Conservation (phyloP, 2,113 vertebrate species). For the Muntiacus reevesi region DNA sequence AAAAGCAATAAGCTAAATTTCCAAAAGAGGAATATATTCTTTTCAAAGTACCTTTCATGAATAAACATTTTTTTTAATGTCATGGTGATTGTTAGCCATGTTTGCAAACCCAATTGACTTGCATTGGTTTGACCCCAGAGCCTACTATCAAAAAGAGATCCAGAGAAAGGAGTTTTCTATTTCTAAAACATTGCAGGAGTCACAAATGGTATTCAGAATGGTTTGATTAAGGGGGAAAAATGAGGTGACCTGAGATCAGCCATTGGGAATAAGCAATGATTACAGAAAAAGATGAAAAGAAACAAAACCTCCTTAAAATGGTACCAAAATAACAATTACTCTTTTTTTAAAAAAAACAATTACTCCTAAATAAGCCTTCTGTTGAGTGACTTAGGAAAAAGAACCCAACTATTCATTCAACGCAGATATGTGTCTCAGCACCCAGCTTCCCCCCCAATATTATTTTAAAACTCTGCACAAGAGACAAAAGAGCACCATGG, state of each 20-base stretch:
- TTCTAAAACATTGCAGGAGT: neutral
- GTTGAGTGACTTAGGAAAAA: neutral
- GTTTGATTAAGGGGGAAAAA: neutral
- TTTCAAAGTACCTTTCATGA: neutral
- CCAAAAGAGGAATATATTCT: neutral
- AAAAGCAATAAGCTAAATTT: neutral
- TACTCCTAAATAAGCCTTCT: conserved; percentile 13
- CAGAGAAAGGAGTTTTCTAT: neutral
- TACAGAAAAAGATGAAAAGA: neutral
- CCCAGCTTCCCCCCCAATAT: conserved; percentile 29
- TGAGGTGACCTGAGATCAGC: neutral
- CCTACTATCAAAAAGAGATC: neutral
- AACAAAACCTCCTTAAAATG: neutral
- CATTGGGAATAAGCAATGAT: neutral
- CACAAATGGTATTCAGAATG: neutral
- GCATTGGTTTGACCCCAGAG: neutral
- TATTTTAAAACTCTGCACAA: conserved; percentile 38
- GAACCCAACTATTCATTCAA: neutral
- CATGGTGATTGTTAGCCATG: neutral
- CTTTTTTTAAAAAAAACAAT: neutral
- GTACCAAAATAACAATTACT: conserved; percentile 24
- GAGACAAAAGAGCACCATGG: neutral
- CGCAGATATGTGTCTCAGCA: neutral
- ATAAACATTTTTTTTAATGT: conserved; percentile 4
- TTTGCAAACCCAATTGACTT: neutral